Evolutionary conservation across 2,888 invertebrate species (phyloP), one percentile per base, ranked within the genome.

Genomic region (Gordius sp.): DNA sequence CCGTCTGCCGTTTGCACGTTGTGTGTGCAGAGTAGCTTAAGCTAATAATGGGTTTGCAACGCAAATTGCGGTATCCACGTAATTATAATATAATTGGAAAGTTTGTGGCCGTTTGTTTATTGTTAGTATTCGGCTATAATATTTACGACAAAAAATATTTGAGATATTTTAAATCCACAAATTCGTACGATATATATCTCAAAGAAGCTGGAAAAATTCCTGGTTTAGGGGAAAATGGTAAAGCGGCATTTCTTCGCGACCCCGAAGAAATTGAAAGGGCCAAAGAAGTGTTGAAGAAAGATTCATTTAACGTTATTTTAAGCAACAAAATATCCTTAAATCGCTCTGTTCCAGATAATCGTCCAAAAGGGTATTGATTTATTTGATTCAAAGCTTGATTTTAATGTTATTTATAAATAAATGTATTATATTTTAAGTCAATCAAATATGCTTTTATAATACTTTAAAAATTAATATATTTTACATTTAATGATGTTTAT

Each of bases 311-410:
- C 60, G 65, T 67, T 13, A 62, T 67, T 54, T 69, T 68, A 18
- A 72, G 72, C 63, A 72, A 73, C 60, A 70, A 69, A 62, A 70
- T 73, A 59, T 68, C 71, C 1, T 61, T 72, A 59, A 69, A 73
- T 59, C 60, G 73, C 61, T 65, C 66, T 27, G 60, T 73, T 2
- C 66, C 64, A 25, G 73, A 73, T 61, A 65, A 65, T 13, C 61
- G 73, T 59, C 64, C 67, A 57, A 53, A 62, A 20, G 66, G 64
- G 67, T 73, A 67, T 60, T 23, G 47, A 64, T 61, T 20, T 13
- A 33, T 13, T 33, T 13, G n/a, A 33, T 13, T 33, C 39, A n/a
- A 33, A 13, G 39, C 8, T 33, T 33, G n/a, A 13, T 33, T 33
- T 33, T 33, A 33, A 33, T 33, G n/a, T 13, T 33, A 33, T 33